phyloP scores from a whole-genome alignment of 2,113 vertebrate species.

The Bostrychus sinensis region DNA sequence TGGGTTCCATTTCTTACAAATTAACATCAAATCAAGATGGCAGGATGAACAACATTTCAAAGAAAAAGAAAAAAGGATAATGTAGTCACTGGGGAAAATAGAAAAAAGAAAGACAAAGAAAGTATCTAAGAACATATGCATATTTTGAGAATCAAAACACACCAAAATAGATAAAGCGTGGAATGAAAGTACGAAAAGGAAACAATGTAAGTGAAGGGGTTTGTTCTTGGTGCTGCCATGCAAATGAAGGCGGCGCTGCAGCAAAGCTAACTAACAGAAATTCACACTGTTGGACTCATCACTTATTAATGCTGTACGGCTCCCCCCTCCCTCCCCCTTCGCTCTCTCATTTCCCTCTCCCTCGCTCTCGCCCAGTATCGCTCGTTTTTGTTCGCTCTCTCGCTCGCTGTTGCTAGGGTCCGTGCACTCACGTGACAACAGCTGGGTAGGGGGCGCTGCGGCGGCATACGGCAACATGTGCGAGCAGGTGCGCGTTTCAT shows the following conservation, averaged over 20 bases:
- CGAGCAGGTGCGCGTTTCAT: constrained; percentile 44
- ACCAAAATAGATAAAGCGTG: constrained; percentile 50
- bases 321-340: constrained; percentile 52
- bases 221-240: constrained; percentile 75
- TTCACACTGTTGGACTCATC: constrained; percentile 83
- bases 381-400: constrained; percentile 66
- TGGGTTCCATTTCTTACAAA: constrained; percentile 49
- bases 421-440: constrained; percentile 76
- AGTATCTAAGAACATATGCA: constrained; percentile 32
- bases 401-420: constrained; percentile 82
- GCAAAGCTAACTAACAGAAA: constrained; percentile 81
- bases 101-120: constrained; percentile 29
- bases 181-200: constrained; percentile 33
- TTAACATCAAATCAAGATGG: constrained; percentile 41
- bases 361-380: constrained; percentile 63
- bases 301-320: constrained; percentile 83
- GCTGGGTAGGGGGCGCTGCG: constrained; percentile 80
- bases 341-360: constrained; percentile 65
- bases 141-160: constrained; percentile 38
- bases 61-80: constrained; percentile 20
- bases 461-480: constrained; percentile 60
- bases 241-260: constrained; percentile 76
- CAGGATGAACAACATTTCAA: constrained; percentile 17
- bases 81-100: constrained; percentile 27
- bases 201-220: constrained; percentile 65